Conservation (phyloP, 2,113 vertebrate species). For the Eidolon helvum region DNA sequence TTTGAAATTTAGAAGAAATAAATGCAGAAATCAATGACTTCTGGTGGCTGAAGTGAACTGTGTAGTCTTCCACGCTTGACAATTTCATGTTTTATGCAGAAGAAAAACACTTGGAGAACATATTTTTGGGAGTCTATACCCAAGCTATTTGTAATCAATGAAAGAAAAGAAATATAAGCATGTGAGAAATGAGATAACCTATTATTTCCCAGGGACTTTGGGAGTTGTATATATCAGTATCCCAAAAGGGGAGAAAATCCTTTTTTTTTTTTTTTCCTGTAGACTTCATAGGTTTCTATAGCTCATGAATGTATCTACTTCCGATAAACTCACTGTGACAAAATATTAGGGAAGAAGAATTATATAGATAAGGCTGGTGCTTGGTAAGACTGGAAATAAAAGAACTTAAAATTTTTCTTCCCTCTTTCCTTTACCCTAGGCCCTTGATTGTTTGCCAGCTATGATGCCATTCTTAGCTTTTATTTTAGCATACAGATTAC, state of each 20-base stretch:
- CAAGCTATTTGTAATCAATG: constrained; percentile 37
- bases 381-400: not conserved
- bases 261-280: not conserved
- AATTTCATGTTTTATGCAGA: constrained; percentile 82
- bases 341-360: not conserved
- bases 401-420: not conserved
- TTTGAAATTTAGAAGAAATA: constrained; percentile 77
- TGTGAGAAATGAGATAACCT: not conserved
- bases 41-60: constrained; percentile 75
- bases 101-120: constrained; percentile 59
- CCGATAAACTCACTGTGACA: not conserved
- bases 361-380: not conserved
- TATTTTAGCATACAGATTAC: not conserved
- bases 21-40: constrained; percentile 77
- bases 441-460: not conserved
- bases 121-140: constrained; percentile 28
- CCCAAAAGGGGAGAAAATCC: not conserved
- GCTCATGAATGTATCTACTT: not conserved
- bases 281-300: not conserved
- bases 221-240: not conserved
- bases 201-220: not conserved
- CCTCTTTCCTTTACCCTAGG: not conserved
- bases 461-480: not conserved
- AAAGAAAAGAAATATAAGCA: constrained; percentile 5
- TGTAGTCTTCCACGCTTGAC: constrained; percentile 34